Conservation (phyloP, 1,140 invertebrate species). For the Trachymyrmex cornetzi region DNA sequence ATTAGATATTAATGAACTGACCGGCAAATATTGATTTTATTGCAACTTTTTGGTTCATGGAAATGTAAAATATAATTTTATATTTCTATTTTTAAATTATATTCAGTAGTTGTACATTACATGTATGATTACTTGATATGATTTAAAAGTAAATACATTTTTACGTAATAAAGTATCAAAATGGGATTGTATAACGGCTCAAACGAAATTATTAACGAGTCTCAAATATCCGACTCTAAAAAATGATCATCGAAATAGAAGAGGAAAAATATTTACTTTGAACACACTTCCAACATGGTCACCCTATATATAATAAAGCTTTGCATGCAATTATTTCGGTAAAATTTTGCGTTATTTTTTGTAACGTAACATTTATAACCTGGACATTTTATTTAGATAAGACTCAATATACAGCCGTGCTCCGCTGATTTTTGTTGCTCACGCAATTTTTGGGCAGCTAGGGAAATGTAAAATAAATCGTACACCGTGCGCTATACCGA, state of each 20-base stretch:
- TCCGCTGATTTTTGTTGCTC: not conserved
- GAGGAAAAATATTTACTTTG: too few relatives aligned
- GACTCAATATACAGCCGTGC: not conserved
- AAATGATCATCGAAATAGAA: too few relatives aligned
- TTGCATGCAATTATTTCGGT: not conserved
- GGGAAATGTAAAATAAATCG: slow-evolving; percentile 48
- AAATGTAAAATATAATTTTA: slow-evolving; percentile 11
- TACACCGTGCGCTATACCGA: not conserved
- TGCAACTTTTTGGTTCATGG: not conserved
- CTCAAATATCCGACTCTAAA: too few relatives aligned
- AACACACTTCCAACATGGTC: too few relatives aligned
- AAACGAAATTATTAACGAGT: too few relatives aligned
- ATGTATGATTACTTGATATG: not conserved
- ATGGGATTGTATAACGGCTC: too few relatives aligned
- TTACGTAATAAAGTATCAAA: too few relatives aligned
- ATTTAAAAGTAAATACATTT: slow-evolving; percentile 3
- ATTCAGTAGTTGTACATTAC: too few relatives aligned
- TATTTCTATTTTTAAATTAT: too few relatives aligned
- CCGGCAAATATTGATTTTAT: slow-evolving; percentile 1
- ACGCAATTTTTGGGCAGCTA: not conserved
- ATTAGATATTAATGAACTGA: slow-evolving; percentile 20
- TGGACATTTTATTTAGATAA: slow-evolving; percentile 3
- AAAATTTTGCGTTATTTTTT: not conserved
- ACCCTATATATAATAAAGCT: not conserved
- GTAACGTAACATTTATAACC: not conserved